Evolutionary conservation across 2,113 vertebrate species (phyloP), one percentile per base, ranked within the genome.

Genomic region (Paraplagusia blochii): DNA sequence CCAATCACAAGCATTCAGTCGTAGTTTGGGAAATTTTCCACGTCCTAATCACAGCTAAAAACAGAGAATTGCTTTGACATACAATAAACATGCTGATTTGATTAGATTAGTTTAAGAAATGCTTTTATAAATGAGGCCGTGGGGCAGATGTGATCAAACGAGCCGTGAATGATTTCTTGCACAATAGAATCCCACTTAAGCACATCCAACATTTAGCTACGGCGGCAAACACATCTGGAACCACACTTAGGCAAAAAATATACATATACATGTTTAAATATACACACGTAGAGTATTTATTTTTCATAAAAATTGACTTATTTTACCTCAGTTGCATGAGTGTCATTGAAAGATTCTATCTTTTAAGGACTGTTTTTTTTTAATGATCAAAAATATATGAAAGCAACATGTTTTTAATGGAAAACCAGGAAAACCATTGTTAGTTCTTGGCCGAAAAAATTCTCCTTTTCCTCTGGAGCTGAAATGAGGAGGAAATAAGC

Each of bases 151-250:
- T 11, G 44, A 62, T 83, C 66, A 75, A 81, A 81, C 48, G 49
- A 72, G 70, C 52, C 80, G 53, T 66, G 61, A 80, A 52, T 65
- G 70, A 83, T 81, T 71, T 69, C 55, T 77, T 66, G 75, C 72
- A 77, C 70, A 80, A 78, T 67, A 57, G 63, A 77, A 46, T 66
- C 66, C n/a, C 66, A 79, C 69, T 74, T 77, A 55, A 72, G 72
- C 70, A 62, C 59, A 58, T 72, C 76, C 67, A 80, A 55, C 66
- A 59, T 67, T 76, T 55, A 63, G 63, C 63, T 62, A 46, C 48
- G 62, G 65, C 58, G 72, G 70, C 71, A 80, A 77, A 82, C 76
- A 82, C 77, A 75, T 76, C 70, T 81, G 80, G 64, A 80, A 56
- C 13, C 19, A 17, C 14, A 38, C 57, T 29, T 2, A 29, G 3